phyloP scores from a whole-genome alignment of 2,113 vertebrate species.

The Bubo scandiacus region DNA sequence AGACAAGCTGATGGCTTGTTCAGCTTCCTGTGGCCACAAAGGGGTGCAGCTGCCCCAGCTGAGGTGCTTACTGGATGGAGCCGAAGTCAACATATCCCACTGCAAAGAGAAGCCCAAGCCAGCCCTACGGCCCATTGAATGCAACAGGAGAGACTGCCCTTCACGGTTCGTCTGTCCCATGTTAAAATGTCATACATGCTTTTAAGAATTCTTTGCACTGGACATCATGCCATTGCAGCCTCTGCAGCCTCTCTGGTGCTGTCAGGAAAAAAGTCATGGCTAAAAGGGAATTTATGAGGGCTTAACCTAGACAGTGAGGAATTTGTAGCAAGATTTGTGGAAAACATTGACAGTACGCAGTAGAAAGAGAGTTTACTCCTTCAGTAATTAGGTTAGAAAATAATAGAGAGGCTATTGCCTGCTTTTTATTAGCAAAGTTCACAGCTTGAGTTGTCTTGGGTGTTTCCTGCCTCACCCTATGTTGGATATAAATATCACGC shows the following conservation, averaged over 20 bases:
- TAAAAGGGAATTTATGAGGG: neutral
- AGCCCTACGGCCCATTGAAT: conserved; percentile 69
- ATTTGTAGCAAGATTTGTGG: neutral
- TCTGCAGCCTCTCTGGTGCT: neutral
- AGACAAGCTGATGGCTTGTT: conserved; percentile 74
- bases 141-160: conserved; percentile 86
- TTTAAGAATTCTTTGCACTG: neutral
- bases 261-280: neutral
- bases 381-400: neutral
- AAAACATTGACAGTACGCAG: neutral
- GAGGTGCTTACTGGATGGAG: conserved; percentile 74
- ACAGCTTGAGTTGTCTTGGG: neutral
- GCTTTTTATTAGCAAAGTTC: neutral
- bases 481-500: neutral
- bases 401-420: neutral
- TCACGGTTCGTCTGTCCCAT: conserved; percentile 75
- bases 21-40: conserved; percentile 76
- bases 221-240: neutral
- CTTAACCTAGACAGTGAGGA: neutral
- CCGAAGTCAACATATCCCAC: conserved; percentile 55
- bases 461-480: neutral
- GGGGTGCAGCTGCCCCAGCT: conserved; percentile 75
- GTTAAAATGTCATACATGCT: neutral
- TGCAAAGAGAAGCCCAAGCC: conserved; percentile 78
- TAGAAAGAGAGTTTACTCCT: neutral